A percentile compares a stretch with the other conserved stretches of the same genome.
Conservation (phyloP, 2,888 invertebrate species). For the Drosophila fulvimacula region DNA sequence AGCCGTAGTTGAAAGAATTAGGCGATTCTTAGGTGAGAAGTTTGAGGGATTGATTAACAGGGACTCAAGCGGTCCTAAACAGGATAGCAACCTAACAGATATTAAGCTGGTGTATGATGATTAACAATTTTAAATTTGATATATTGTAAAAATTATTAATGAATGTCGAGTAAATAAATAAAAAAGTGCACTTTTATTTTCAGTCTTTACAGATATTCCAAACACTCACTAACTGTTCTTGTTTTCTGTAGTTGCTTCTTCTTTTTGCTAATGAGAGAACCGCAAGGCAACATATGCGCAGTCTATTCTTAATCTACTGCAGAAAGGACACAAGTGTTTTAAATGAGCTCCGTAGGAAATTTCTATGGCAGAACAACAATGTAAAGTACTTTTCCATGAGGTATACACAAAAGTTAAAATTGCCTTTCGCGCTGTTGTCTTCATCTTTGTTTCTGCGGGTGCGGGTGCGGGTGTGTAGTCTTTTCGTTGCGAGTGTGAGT, state of each 20-base stretch:
- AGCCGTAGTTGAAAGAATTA: background rate
- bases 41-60: background rate
- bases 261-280: constrained; percentile 26
- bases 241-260: background rate
- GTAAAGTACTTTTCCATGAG: constrained; percentile 73
- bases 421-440: constrained; percentile 59
- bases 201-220: background rate
- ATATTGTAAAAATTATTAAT: constrained; percentile 9
- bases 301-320: constrained; percentile 31
- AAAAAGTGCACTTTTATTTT: background rate
- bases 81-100: background rate
- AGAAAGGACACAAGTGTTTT: constrained; percentile 57
- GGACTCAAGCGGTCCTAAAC: background rate
- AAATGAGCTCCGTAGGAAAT: constrained; percentile 37
- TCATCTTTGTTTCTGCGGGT: constrained; percentile 20
- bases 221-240: background rate
- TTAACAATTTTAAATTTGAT: background rate
- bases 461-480: constrained; percentile 3
- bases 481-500: constrained; percentile 3
- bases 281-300: constrained; percentile 30
- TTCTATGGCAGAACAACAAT: constrained; percentile 53
- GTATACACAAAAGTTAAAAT: constrained; percentile 75
- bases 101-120: background rate
- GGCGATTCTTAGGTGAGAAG: background rate
- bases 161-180: background rate